phyloP scores from a whole-genome alignment of 2,113 vertebrate genomes.

The Lipophrys pholis region DNA sequence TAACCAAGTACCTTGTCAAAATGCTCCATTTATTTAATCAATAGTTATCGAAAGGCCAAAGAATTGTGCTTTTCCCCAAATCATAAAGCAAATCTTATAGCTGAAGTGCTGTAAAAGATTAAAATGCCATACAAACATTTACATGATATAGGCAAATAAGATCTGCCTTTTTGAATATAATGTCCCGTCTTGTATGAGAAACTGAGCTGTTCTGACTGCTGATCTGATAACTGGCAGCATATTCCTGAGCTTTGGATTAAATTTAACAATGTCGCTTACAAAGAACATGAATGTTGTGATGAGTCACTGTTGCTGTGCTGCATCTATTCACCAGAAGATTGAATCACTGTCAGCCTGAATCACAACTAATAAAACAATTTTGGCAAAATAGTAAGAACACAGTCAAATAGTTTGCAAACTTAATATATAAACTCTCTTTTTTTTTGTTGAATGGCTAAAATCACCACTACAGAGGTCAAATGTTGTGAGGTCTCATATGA shows the following conservation, averaged over 20 bases:
- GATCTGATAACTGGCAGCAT: slow-evolving; percentile 20
- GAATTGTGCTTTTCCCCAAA: slow-evolving; percentile 10
- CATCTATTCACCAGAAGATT: slow-evolving; percentile 24
- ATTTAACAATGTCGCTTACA: slow-evolving; percentile 17
- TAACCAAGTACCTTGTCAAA: slow-evolving; percentile 23
- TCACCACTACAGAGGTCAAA: slow-evolving; percentile 14
- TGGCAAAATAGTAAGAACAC: slow-evolving; percentile 29
- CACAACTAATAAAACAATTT: no score
- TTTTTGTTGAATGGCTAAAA: neutral
- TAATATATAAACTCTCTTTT: slow-evolving; percentile 3
- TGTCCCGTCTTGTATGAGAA: slow-evolving; percentile 24
- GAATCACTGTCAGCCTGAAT: slow-evolving; percentile 25
- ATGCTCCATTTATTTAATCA: slow-evolving; percentile 35
- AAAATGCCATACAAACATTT: slow-evolving; percentile 15
- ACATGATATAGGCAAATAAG: slow-evolving; percentile 8
- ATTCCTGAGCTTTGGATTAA: slow-evolving; percentile 23
- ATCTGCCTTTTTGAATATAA: slow-evolving; percentile 27
- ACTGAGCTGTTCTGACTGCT: slow-evolving; percentile 4
- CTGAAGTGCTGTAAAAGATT: slow-evolving; percentile 4
- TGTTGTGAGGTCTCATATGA: neutral
- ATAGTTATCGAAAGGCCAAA: slow-evolving; percentile 27
- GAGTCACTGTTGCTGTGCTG: slow-evolving; percentile 4
- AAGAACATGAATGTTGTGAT: slow-evolving; percentile 22
- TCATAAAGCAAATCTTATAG: slow-evolving; percentile 24
- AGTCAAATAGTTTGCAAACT: neutral